Conservation (phyloP, 2,888 invertebrate genomes). For the Drymonia ruficornis region DNA sequence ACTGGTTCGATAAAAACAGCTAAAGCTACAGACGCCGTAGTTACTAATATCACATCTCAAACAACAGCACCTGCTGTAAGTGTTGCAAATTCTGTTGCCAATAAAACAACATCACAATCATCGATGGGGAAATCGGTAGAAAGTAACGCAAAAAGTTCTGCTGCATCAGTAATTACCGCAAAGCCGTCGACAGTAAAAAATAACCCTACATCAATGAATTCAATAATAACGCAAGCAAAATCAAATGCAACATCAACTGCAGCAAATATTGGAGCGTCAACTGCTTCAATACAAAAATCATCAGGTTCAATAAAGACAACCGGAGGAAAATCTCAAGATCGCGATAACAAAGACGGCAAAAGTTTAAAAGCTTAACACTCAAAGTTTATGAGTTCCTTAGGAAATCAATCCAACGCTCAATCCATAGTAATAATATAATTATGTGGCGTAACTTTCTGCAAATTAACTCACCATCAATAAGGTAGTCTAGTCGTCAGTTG, state of each 20-base stretch:
- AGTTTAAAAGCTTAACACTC: constrained; percentile 51
- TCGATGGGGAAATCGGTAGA: constrained; percentile 17
- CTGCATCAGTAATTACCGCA: constrained; percentile 3
- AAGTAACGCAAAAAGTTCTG: constrained; percentile 17
- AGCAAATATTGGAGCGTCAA: constrained; percentile 8
- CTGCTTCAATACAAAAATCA: constrained; percentile 19
- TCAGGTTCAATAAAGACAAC: constrained; percentile 32
- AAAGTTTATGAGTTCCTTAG: constrained; percentile 35
- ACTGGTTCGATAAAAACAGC: constrained; percentile 18
- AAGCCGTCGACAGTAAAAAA: constrained; percentile 7
- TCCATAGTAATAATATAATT: constrained; percentile 49
- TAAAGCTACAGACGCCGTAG: constrained; percentile 17
- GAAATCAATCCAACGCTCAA: constrained; percentile 55
- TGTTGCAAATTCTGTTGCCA: constrained; percentile 9
- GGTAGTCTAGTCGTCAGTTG: too few species aligned
- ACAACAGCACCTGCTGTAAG: constrained; percentile 14
- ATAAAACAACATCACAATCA: constrained; percentile 17
- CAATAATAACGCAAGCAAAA: constrained; percentile 10
- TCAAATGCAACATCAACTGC: constrained; percentile 14
- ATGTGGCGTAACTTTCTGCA: constrained; percentile 9
- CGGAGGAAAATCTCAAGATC: constrained; percentile 42
- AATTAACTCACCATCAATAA: background rate
- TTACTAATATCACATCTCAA: constrained; percentile 16
- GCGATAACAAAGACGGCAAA: constrained; percentile 39
- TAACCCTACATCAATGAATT: constrained; percentile 13